Conservation (phyloP, 2,888 invertebrate genomes). For the Lissocephala sabroskyi region DNA sequence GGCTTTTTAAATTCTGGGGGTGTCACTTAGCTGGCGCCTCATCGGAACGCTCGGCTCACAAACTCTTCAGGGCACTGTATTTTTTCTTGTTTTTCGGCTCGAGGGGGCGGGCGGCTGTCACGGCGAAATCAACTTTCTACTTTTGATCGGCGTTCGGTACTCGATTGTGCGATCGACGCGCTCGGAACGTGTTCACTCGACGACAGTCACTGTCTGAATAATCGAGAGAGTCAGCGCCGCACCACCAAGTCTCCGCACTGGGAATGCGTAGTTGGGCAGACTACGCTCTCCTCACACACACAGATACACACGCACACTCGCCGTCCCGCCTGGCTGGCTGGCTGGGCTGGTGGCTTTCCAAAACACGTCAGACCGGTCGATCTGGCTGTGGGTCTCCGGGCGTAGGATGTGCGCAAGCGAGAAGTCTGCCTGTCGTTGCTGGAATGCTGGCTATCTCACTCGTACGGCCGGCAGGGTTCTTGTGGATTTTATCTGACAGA, state of each 20-base stretch:
- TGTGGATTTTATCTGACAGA: slow-evolving; percentile 64
- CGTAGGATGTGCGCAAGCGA: background rate
- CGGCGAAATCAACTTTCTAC: slow-evolving; percentile 28
- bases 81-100: background rate
- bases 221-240: slow-evolving; percentile 54
- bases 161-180: slow-evolving; percentile 49
- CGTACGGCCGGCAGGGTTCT: slow-evolving; percentile 14
- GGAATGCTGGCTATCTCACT: slow-evolving; percentile 34
- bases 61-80: too few species aligned
- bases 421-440: slow-evolving; percentile 5
- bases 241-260: slow-evolving; percentile 62
- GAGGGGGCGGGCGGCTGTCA: background rate
- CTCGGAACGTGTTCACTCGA: slow-evolving; percentile 68
- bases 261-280: slow-evolving; percentile 35
- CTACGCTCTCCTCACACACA: slow-evolving; percentile 12
- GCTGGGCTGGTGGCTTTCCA: background rate
- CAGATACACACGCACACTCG: slow-evolving; percentile 3
- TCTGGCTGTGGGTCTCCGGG: too few species aligned
- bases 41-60: slow-evolving; percentile 23
- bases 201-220: slow-evolving; percentile 72
- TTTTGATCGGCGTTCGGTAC: background rate
- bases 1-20: too few species aligned
- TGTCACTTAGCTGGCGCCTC: slow-evolving; percentile 27
- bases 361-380: slow-evolving; percentile 45
- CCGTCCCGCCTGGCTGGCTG: background rate